Base-by-base conservation (phyloP, 2,797 vertebrate species). In the Harpagifer antarcticus region DNA sequence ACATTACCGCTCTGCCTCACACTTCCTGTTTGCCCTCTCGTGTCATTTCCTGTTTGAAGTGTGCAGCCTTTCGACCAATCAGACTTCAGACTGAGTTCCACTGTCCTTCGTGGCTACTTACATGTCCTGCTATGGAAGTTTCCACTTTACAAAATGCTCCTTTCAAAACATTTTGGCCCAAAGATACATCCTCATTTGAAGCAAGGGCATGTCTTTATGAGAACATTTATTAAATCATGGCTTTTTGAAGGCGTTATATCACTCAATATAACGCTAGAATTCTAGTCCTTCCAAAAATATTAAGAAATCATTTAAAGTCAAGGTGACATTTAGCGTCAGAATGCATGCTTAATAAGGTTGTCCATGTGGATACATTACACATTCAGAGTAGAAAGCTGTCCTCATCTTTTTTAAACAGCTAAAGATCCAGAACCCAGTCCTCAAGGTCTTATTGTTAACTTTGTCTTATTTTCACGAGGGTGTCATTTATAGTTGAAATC, bases 41-140 rank as follows among this genome's bases (percentile, higher is more conserved):
- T 89, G 88, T 88, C 87, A 89, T 45, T 89, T 94, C 90, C 90
- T 90, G 86, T 65, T 79, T 74, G 42, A 83, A 85, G 81, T 77
- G 80, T 73, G 76, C 72, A 63, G 71, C 44, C 48, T 62, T 78
- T n/a, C 3, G 70, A 48, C 91, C 86, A 88, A 81, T 85, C 67
- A 7, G 58, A 42, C 52, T 9, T 0, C 7, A 5, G 75, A 63
- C 49, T n/a, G 40, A 14, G 78, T 13, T 73, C 56, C 65, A 42
- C 33, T 47, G 81, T 76, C 79, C 86, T 83, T 83, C 81, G 37
- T 1, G n/a, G 45, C 14, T 5, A 11, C 37, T 64, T 49, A n/a
- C 40, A 37, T 64, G 13, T 9, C 0, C 9, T 1, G 33, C 27
- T 6, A 1, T 54, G 37, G 68, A 54, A 84, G 59, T 72, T 84